These are phyloP conservation scores for Tenthredo notha DNA, from an alignment of 2,888 invertebrate genomes.

Conservation along the genomic window DNA sequence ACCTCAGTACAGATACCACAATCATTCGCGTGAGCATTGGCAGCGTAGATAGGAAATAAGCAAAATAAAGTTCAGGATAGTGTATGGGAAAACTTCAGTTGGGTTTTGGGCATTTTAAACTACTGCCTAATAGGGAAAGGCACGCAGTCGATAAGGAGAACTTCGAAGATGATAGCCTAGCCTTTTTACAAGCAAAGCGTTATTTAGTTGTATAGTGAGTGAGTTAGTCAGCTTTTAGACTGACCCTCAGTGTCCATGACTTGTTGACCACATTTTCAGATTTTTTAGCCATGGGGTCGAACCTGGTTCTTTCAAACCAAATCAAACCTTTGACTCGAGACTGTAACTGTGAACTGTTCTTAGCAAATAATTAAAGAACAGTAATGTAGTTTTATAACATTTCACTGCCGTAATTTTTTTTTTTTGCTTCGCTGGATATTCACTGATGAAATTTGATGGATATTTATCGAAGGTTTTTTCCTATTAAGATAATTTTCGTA, in stretches of 20 bases:
- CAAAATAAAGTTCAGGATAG: neutral
- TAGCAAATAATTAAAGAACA: neutral
- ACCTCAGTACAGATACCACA: slow-evolving; percentile 68
- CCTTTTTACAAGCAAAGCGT: slow-evolving; percentile 35
- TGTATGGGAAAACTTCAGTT: neutral
- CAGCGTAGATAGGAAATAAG: slow-evolving; percentile 67
- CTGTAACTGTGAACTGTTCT: neutral
- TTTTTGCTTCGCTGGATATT: neutral
- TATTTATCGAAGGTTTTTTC: neutral
- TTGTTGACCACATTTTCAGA: slow-evolving; percentile 26
- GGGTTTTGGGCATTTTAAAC: slow-evolving; percentile 13
- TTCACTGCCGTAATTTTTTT: slow-evolving; percentile 1
- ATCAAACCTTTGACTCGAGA: neutral
- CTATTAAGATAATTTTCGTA: no score
- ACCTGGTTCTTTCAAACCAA: neutral
- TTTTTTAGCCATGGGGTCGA: neutral
- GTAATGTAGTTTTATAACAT: neutral
- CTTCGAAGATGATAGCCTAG: slow-evolving; percentile 7
- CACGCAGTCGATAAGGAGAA: neutral
- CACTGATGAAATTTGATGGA: neutral
- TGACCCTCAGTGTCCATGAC: slow-evolving; percentile 26
- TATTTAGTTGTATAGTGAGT: slow-evolving; percentile 28
- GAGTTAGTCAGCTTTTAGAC: slow-evolving; percentile 9
- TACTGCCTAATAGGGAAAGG: neutral
- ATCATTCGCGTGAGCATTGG: slow-evolving; percentile 69